phyloP scores from a whole-genome alignment of 2,113 vertebrate genomes.

The Rhinopomastus cyanomelas region DNA sequence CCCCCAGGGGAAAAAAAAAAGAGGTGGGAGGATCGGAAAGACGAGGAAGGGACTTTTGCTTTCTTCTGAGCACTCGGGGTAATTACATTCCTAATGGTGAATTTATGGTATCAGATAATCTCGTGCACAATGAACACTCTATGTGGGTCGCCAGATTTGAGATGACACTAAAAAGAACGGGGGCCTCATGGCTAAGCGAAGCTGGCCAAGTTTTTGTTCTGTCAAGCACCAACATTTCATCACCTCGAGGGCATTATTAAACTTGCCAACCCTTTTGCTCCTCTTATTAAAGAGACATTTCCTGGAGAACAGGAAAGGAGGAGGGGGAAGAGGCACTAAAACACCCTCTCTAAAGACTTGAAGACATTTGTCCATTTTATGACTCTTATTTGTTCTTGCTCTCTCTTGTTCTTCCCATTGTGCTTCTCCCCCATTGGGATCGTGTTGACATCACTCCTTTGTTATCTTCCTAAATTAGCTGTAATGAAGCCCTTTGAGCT shows the following conservation, averaged over 20 bases:
- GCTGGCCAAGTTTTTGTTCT: conserved; percentile 35
- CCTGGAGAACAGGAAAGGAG: conserved; percentile 58
- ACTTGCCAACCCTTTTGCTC: conserved; percentile 54
- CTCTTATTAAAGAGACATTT: conserved; percentile 46
- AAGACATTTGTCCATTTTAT: conserved; percentile 45
- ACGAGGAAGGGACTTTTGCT: not conserved
- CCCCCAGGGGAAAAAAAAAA: not conserved
- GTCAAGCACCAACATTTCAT: conserved; percentile 29
- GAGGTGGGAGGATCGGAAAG: not conserved
- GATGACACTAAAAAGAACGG: conserved; percentile 12
- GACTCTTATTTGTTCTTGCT: conserved; percentile 51
- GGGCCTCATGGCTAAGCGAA: not conserved
- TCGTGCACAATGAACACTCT: not conserved
- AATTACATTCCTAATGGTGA: conserved; percentile 24
- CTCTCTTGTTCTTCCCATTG: conserved; percentile 33
- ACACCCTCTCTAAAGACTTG: conserved; percentile 36
- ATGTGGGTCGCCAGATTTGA: conserved; percentile 22
- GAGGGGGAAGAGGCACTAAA: conserved; percentile 52
- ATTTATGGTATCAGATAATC: conserved; percentile 33
- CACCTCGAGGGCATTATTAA: conserved; percentile 63
- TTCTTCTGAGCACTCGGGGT: not conserved
- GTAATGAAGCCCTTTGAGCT: conserved; percentile 59
- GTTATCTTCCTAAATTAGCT: conserved; percentile 68
- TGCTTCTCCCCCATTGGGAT: conserved; percentile 30
- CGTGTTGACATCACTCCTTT: conserved; percentile 48